Percentiles rank a stretch among this genome's conserved stretches.
Evolutionary conservation across 2,113 vertebrate genomes (phyloP).

Genomic region (Tonatia bakeri): DNA sequence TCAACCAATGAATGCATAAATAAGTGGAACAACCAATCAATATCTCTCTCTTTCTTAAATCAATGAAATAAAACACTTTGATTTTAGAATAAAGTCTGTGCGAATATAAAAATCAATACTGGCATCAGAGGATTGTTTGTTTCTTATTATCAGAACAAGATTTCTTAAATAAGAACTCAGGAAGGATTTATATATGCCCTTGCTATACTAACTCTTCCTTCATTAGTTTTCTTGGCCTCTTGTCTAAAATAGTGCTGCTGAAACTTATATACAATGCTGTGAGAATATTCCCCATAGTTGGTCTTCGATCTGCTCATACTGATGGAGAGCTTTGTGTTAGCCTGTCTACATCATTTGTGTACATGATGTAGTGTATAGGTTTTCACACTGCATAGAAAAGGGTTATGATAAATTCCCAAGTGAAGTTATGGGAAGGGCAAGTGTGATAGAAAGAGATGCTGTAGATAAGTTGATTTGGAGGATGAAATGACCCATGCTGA

Average conservation of each 20-base stretch:
- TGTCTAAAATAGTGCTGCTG: background rate
- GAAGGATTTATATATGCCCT: background rate
- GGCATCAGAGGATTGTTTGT: background rate
- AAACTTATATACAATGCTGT: background rate
- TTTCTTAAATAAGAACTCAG: background rate
- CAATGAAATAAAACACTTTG: background rate
- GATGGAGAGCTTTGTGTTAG: background rate
- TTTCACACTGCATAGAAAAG: constrained; percentile 1
- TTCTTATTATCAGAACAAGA: background rate
- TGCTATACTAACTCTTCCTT: background rate
- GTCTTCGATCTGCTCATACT: background rate
- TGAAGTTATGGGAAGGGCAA: background rate
- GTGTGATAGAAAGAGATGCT: background rate
- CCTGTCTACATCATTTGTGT: background rate
- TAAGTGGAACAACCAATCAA: no score
- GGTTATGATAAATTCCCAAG: background rate
- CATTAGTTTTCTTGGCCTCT: background rate
- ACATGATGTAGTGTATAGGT: background rate
- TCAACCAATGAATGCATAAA: no score
- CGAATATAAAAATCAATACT: background rate
- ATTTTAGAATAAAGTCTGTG: background rate
- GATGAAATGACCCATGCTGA: background rate
- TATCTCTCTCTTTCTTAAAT: no score
- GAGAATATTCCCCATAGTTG: background rate
- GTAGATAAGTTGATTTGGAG: background rate